Percentiles rank a stretch among this genome's conserved stretches.
phyloP scores from a whole-genome alignment of 2,797 vertebrate species.

The Pelobates cultripes region DNA sequence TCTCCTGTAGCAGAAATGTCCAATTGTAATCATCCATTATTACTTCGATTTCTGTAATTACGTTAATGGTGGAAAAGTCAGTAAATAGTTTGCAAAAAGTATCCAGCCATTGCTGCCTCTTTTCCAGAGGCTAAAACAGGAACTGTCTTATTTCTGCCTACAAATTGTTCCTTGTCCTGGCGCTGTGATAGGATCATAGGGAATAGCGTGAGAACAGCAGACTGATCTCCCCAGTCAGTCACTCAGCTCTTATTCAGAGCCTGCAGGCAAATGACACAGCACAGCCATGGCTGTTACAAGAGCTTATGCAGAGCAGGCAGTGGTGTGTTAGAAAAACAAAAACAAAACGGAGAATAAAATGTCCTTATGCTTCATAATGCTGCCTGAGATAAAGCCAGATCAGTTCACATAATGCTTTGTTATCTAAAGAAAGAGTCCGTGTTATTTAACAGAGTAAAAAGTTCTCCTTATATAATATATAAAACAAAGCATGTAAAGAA shows the following conservation, averaged over 20 bases:
- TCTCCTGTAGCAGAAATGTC: no score
- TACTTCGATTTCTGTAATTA: no score
- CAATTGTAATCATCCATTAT: no score
- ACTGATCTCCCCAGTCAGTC: slow-evolving; percentile 12
- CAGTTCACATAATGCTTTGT: neutral
- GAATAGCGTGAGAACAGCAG: slow-evolving; percentile 51
- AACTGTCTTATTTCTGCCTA: slow-evolving; percentile 12
- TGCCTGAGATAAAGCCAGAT: slow-evolving; percentile 41
- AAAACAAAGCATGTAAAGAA: no score
- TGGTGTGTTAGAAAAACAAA: neutral
- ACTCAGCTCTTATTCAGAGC: slow-evolving; percentile 26
- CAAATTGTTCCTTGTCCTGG: slow-evolving; percentile 19
- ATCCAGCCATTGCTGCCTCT: slow-evolving; percentile 2
- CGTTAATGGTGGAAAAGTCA: no score
- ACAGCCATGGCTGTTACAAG: slow-evolving; percentile 24
- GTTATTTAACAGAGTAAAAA: neutral
- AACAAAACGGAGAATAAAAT: slow-evolving; percentile 12
- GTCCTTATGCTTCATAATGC: slow-evolving; percentile 24
- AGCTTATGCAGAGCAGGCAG: slow-evolving; percentile 38
- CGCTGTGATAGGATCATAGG: slow-evolving; percentile 3
- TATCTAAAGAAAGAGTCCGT: neutral
- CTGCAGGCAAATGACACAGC: slow-evolving; percentile 49
- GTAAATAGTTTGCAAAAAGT: neutral
- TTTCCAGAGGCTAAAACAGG: slow-evolving; percentile 9
- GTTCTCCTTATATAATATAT: no score